These are phyloP conservation scores for Amorpha juglandis DNA, from an alignment of 2,888 invertebrate species.

Conservation along the genomic window DNA sequence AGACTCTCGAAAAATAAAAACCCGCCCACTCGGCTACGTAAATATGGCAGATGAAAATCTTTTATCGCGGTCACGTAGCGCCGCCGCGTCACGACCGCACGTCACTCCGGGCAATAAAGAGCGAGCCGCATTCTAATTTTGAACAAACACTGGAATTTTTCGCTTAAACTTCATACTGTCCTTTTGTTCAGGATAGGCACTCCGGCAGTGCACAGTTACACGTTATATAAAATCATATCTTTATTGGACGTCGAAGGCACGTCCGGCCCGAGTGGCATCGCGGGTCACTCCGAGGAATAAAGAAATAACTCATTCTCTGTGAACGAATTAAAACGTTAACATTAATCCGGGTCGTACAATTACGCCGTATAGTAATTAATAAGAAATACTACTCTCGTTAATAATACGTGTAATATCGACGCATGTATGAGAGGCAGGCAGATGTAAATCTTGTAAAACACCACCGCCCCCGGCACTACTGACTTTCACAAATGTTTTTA, in stretches of 20 bases:
- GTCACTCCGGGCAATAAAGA: constrained; percentile 80
- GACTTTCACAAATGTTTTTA: constrained; percentile 79
- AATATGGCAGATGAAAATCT: constrained; percentile 84
- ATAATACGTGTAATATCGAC: constrained; percentile 79
- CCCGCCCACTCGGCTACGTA: constrained; percentile 82
- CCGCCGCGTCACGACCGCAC: constrained; percentile 80
- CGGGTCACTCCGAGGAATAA: constrained; percentile 64
- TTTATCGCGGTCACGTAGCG: constrained; percentile 84
- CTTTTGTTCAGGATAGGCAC: constrained; percentile 59
- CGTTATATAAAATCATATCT: constrained; percentile 66
- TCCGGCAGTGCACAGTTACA: constrained; percentile 61
- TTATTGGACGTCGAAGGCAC: constrained; percentile 70
- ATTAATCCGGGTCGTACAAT: constrained; percentile 72
- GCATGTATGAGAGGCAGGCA: constrained; percentile 65
- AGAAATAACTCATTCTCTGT: constrained; percentile 69
- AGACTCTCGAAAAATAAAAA: constrained; percentile 81
- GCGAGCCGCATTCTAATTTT: constrained; percentile 80
- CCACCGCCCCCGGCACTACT: constrained; percentile 66
- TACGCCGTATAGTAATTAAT: constrained; percentile 75
- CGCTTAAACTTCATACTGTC: constrained; percentile 60
- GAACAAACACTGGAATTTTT: constrained; percentile 77
- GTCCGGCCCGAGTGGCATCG: constrained; percentile 56
- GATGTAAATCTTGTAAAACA: constrained; percentile 74
- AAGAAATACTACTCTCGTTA: constrained; percentile 72
- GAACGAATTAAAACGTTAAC: constrained; percentile 69